Evolutionary conservation across 1,140 invertebrate species (phyloP), one percentile per base, ranked within the genome.

Genomic region (Apis florea): DNA sequence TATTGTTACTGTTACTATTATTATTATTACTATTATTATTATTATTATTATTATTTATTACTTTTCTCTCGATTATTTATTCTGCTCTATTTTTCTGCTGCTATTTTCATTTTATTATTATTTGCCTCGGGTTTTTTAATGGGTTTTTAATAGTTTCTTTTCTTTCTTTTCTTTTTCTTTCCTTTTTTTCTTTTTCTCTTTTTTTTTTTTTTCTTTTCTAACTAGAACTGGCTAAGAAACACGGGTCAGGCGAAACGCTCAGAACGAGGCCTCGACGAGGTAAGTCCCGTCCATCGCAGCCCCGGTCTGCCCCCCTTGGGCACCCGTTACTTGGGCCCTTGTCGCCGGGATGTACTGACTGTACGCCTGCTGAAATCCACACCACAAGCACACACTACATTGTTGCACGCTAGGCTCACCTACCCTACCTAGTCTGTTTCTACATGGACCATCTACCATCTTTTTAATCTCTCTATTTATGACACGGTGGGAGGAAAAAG

Each of bases 331-430:
- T 90, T 93, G 89, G 90, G 92, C 92, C 89, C 93, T 93, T 83
- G 96, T 96, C 79, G 96, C 96, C 87, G 96, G 96, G 95, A 97
- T 97, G 94, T 97, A 97, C 93, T 97, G 97, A 90, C 96, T 96
- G 93, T 96, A 96, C 88, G 96, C 96, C 95, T 97, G 96, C 95
- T 96, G 95, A 93, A 95, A 94, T 93, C 89, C 92, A 93, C 92
- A 94, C 90, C 92, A 93, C 92, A 94, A 94, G 92, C 92, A 94
- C 91, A 93, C 90, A 92, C 93, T 94, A 93, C 92, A 92, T 94
- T 93, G 93, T 93, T 93, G 91, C 92, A 93, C 92, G 88, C 91
- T 86, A 93, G 90, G 84, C 90, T 90, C 88, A 78, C 90, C 92
- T 93, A 92, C 59, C 77, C 90, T 92, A 68, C n/a, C n/a, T n/a